Base-by-base conservation (phyloP, 2,888 invertebrate species). In the Dicycla oo region DNA sequence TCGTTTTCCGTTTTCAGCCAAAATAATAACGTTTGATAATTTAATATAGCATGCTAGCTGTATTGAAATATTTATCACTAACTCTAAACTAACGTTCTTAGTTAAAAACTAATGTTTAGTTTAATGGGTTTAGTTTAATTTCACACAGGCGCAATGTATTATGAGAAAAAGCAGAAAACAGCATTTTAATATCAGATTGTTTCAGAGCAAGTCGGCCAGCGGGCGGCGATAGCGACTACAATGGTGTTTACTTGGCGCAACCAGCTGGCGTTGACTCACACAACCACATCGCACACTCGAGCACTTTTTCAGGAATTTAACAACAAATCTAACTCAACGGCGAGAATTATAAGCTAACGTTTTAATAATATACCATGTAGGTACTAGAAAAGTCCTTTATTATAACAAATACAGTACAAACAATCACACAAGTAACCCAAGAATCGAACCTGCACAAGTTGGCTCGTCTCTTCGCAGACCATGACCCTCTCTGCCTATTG, bases 271-370 rank as follows among this genome's bases (percentile, higher is more conserved):
- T 82, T 86, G 84, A 85, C 74, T 79, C 85, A 70, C 75, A 63
- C n/a, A 83, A 73, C 74, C 81, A 68, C 77, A 60, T 47, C 51
- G 38, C 57, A 67, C 60, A 74, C 54, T 60, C 10, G 20, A 49
- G 26, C 73, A 70, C 49, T 82, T 86, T 87, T 87, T 87, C 86
- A 87, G 83, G 85, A 87, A 88, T 88, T 87, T 87, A 78, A 88
- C 86, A 88, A 90, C 87, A 89, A 84, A 73, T 66, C 53, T 63
- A 63, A 56, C 47, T 26, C 40, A 26, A 34, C 0, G 13, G 23
- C 11, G 20, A 58, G n/a, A 53, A 58, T 78, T 67, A 58, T 49
- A 47, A n/a, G 40, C 23, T 18, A 54, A 13, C 8, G 45, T 43
- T 71, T 58, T 49, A 64, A 75, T 77, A 75, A 69, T 38, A 58